A percentile compares a stretch with the other conserved stretches of the same genome.
These are phyloP conservation scores for Atlantisia rogersi DNA, from an alignment of 2,113 vertebrate species.

Conservation along the genomic window DNA sequence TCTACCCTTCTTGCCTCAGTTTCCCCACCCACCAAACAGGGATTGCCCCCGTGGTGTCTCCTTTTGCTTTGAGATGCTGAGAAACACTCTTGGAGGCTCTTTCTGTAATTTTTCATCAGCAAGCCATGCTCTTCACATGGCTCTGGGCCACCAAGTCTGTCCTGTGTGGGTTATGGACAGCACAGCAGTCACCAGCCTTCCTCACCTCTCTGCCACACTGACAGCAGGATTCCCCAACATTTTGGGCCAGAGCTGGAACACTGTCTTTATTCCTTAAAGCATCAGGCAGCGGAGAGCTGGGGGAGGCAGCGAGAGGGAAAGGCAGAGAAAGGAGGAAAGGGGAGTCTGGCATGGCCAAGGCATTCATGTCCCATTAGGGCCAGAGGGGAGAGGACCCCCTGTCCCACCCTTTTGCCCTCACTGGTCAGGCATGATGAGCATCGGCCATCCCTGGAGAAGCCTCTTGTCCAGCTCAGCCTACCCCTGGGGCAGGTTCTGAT, in stretches of 20 bases:
- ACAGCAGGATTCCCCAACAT: not conserved
- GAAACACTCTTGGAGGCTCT: not conserved
- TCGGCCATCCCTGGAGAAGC: not conserved
- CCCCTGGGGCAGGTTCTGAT: not conserved
- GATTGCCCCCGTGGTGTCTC: accelerated
- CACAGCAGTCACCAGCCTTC: accelerated
- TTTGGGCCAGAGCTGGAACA: not conserved
- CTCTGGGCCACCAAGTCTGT: not conserved
- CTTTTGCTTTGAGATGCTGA: not conserved
- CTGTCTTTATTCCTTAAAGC: not conserved
- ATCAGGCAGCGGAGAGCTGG: not conserved
- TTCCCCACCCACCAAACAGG: not conserved
- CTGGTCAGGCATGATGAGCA: not conserved
- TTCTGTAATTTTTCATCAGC: accelerated
- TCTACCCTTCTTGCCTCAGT: not conserved
- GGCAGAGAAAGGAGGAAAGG: not conserved
- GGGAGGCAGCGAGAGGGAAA: not conserved
- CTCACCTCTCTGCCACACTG: not conserved
- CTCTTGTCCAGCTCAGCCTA: not conserved
- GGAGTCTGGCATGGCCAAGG: accelerated
- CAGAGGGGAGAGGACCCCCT: not conserved
- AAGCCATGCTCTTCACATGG: accelerated
- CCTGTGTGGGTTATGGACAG: not conserved
- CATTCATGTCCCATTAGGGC: accelerated
- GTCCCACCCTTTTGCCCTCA: not conserved